Evolutionary conservation across 1,140 invertebrate genomes (phyloP), one percentile per base, ranked within the genome.

Genomic region (Coboldia fuscipes): DNA sequence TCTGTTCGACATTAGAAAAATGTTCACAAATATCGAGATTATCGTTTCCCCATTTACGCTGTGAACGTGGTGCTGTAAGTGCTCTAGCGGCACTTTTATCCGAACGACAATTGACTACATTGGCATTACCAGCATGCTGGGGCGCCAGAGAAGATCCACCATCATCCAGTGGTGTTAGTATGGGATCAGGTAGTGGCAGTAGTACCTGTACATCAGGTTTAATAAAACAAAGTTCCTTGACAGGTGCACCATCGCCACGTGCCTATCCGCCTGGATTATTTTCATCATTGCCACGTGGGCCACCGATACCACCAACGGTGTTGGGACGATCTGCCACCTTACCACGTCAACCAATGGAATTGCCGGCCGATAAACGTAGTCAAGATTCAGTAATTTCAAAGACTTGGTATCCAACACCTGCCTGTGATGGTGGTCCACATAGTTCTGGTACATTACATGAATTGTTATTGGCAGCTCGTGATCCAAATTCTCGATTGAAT

Each of bases 11-110:
- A 8, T 50, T 63, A n/a, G 51, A 57, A 32, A 44, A 50, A 41
- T 60, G 57, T 37, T 44, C 51, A 30, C 57, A 61, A 41, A 51
- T 68, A 17, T 54, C 62, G 29, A 55, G 61, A 17, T 44, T 68
- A 27, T 64, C 66, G 39, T 51, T 68, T 37, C 63, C 65, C 19
- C 65, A 67, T 47, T 50, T 67, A 32, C 56, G 64, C 15, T 68
- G 64, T 39, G 65, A 63, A 16, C 50, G 58, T 30, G 56, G 64
- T 21, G 64, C 63, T 7, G 50, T 67, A 2, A 47, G 52, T 22
- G 58, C 61, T 13, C 48, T 65, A 8, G 54, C 62, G 3, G 42
- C 54, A 17, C 39, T 66, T 9, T 50, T 66, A 8, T 51, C 52
- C 28, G 48, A 50, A 30, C 47, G 62, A 33, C 58, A 61, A 9